Evolutionary conservation across 2,888 invertebrate genomes (phyloP).

Genomic region (Geotrupes spiniger): DNA sequence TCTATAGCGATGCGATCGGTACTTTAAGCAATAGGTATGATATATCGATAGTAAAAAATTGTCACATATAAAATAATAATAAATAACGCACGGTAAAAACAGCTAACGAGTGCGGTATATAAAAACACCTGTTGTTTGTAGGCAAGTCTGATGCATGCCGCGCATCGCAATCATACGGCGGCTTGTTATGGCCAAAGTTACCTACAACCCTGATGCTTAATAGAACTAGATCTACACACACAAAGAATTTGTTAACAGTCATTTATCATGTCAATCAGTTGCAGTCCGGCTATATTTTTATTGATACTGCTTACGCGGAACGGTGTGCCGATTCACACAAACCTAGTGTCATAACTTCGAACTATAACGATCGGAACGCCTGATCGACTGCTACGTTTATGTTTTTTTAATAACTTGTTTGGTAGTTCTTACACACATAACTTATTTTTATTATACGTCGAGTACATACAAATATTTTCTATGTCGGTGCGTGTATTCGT

Average conservation of each 20-base stretch:
- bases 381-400: conserved; percentile 13
- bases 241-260: conserved; percentile 35
- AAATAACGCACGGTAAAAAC: conserved; percentile 35
- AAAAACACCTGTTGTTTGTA: conserved; percentile 40
- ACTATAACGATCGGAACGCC: conserved; percentile 16
- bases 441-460: conserved; percentile 2
- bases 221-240: conserved; percentile 34
- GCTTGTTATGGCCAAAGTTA: conserved; percentile 37
- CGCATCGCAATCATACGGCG: conserved; percentile 39
- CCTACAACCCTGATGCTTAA: conserved; percentile 34
- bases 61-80: conserved; percentile 38
- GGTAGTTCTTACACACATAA: too few species aligned
- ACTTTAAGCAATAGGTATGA: conserved; percentile 13
- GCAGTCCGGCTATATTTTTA: conserved; percentile 29
- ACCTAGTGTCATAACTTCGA: conserved; percentile 18
- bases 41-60: conserved; percentile 29
- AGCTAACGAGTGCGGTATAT: conserved; percentile 36
- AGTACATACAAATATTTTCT: background rate
- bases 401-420: conserved; percentile 10
- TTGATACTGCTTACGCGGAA: conserved; percentile 19
- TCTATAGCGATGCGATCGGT: background rate
- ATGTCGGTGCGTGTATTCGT: too few species aligned
- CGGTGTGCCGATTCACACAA: conserved; percentile 15
- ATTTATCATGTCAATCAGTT: conserved; percentile 37
- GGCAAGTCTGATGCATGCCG: conserved; percentile 36